Conservation (phyloP, 2,797 vertebrate species). For the Neosilurus mollespiculum region DNA sequence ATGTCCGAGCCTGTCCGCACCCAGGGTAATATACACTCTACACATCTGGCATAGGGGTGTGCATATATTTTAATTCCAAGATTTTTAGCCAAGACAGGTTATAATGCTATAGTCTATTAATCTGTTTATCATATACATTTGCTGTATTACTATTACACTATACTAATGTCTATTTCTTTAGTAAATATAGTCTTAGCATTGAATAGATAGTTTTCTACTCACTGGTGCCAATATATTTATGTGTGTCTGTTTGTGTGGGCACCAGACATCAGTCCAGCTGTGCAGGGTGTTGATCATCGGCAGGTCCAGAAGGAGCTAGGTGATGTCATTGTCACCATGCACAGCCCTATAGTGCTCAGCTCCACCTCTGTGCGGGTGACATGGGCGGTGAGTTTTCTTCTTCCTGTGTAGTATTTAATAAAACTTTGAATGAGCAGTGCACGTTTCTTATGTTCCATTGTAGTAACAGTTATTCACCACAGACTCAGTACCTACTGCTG, state of each 20-base stretch:
- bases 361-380: conserved; percentile 94
- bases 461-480: no score
- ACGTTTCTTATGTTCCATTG: no score
- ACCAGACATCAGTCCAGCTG: conserved; percentile 90
- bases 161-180: neutral
- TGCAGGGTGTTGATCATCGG: conserved; percentile 95
- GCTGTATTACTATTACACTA: neutral
- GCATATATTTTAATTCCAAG: neutral
- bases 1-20: conserved; percentile 97
- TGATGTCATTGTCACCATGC: conserved; percentile 90
- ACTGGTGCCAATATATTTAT: neutral
- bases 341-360: conserved; percentile 90
- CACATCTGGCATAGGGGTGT: neutral
- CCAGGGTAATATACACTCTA: conserved; percentile 79
- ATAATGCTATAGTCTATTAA: no score
- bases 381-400: conserved; percentile 85
- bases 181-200: neutral
- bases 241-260: neutral
- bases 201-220: neutral
- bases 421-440: no score
- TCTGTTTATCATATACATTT: neutral
- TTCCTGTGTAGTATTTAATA: no score
- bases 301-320: conserved; percentile 95
- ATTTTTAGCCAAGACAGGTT: neutral
- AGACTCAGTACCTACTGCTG: no score